Percentiles rank a stretch among this genome's conserved stretches.
These are phyloP conservation scores for Sesia bembeciformis DNA, from an alignment of 2,888 invertebrate genomes.

Conservation along the genomic window DNA sequence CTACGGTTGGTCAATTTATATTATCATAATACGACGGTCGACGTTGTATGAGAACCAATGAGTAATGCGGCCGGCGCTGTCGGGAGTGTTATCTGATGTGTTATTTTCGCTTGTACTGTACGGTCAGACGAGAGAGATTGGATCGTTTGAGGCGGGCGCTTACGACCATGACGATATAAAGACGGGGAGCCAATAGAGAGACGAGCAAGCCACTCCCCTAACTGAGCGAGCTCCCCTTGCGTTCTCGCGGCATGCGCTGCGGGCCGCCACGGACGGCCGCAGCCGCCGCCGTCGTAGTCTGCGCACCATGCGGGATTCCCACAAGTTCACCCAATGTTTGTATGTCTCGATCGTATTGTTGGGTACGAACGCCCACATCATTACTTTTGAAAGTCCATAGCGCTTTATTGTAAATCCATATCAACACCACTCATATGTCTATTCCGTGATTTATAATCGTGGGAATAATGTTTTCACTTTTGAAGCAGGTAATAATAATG, in stretches of 20 bases:
- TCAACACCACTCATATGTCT: slow-evolving; percentile 60
- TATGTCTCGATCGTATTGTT: slow-evolving; percentile 51
- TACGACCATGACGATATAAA: slow-evolving; percentile 26
- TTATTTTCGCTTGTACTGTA: slow-evolving; percentile 39
- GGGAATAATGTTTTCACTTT: slow-evolving; percentile 25
- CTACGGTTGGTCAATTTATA: slow-evolving; percentile 75
- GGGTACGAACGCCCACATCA: slow-evolving; percentile 69
- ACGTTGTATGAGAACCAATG: slow-evolving; percentile 47
- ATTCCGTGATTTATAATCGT: slow-evolving; percentile 66
- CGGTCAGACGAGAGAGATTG: slow-evolving; percentile 35
- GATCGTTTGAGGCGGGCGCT: slow-evolving; percentile 34
- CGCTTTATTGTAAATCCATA: slow-evolving; percentile 65
- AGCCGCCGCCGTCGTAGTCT: slow-evolving; percentile 18
- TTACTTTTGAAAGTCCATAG: slow-evolving; percentile 60
- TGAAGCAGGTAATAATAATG: too few species aligned
- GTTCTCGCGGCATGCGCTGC: slow-evolving; percentile 19
- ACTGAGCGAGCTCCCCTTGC: slow-evolving; percentile 8
- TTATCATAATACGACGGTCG: slow-evolving; percentile 62
- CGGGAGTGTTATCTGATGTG: slow-evolving; percentile 20
- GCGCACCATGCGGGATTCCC: slow-evolving; percentile 68
- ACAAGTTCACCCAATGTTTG: slow-evolving; percentile 55
- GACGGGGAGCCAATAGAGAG: slow-evolving; percentile 36
- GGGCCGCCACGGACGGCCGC: slow-evolving; percentile 15
- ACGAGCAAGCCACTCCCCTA: slow-evolving; percentile 32
- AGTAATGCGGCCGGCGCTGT: slow-evolving; percentile 28